These are phyloP conservation scores for Gisinianus flammeolus DNA, from an alignment of 2,888 invertebrate species.

Conservation along the genomic window DNA sequence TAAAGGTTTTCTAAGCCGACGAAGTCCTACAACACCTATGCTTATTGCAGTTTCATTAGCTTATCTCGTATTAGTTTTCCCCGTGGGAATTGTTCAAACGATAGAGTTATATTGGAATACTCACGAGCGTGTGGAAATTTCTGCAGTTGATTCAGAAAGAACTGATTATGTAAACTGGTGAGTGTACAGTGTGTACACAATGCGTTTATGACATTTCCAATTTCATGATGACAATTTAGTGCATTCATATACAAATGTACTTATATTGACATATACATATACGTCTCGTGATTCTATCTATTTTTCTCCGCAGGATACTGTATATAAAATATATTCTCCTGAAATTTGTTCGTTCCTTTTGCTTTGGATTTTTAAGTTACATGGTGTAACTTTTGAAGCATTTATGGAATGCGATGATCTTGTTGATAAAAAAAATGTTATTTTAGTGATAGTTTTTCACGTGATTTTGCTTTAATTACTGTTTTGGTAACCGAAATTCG, in stretches of 20 bases:
- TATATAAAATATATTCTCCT: constrained; percentile 59
- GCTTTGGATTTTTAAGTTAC: constrained; percentile 62
- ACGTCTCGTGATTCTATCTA: neutral
- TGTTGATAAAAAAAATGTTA: too few relatives aligned
- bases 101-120: constrained; percentile 62
- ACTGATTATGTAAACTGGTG: constrained; percentile 61
- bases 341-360: constrained; percentile 62
- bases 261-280: neutral
- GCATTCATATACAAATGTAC: too few relatives aligned
- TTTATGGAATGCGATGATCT: too few relatives aligned
- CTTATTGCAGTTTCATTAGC: constrained; percentile 62
- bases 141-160: constrained; percentile 26
- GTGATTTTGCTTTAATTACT: too few relatives aligned
- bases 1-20: constrained; percentile 43
- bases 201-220: neutral
- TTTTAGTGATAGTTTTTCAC: too few relatives aligned
- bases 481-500: too few relatives aligned
- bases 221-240: too few relatives aligned
- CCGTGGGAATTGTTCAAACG: constrained; percentile 62
- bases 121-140: constrained; percentile 59
- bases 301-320: neutral
- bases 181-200: constrained; percentile 19
- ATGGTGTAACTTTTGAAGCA: too few relatives aligned
- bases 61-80: constrained; percentile 61
- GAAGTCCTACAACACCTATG: constrained; percentile 60